Evolutionary conservation across 2,888 invertebrate species (phyloP).

Genomic region (Sinopyrophorus schimmeli): DNA sequence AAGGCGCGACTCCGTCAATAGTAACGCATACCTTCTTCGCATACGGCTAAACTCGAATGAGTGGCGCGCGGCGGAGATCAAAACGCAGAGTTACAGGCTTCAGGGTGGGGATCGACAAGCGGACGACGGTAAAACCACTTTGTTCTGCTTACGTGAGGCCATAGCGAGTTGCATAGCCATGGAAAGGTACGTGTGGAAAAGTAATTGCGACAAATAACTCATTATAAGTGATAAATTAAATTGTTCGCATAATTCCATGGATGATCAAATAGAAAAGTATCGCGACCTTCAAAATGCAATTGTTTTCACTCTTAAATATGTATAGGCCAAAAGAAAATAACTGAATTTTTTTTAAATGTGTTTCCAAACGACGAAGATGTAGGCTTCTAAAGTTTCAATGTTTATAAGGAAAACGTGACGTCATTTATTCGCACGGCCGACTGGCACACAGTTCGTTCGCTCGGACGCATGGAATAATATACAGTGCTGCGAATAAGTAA

Average conservation of each 20-base stretch:
- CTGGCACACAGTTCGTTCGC: no score
- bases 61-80: constrained; percentile 44
- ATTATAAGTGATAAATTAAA: constrained; percentile 10
- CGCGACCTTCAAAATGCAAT: no score
- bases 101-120: constrained; percentile 37
- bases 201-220: constrained; percentile 10
- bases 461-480: no score
- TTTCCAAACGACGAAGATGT: no score
- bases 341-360: no score
- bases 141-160: constrained; percentile 32
- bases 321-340: no score
- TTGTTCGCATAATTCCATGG: constrained; percentile 6
- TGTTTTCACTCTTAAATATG: no score
- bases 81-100: constrained; percentile 39
- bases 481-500: no score
- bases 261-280: no score
- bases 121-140: constrained; percentile 38
- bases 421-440: no score
- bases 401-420: no score
- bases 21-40: constrained; percentile 23
- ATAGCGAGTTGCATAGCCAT: constrained; percentile 14
- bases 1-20: constrained; percentile 35
- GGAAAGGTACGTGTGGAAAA: constrained; percentile 16
- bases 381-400: no score
- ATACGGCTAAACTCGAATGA: constrained; percentile 43